Percentiles rank a stretch among this genome's conserved stretches.
These are phyloP conservation scores for Peromyscus leucopus DNA, from an alignment of 2,113 vertebrate species.

Conservation along the genomic window DNA sequence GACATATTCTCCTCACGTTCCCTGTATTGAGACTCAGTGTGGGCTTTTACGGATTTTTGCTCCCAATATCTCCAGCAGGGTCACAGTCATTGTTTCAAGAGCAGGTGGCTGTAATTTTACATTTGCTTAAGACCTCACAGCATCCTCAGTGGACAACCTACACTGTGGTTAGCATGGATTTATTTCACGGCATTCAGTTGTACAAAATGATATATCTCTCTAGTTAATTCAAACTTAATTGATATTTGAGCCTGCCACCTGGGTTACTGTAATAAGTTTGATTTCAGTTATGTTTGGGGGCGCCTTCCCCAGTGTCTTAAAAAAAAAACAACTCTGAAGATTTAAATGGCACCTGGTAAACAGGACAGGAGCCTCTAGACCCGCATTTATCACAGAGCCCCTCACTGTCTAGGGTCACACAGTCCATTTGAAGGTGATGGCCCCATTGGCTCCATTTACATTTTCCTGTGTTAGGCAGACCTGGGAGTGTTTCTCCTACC, in stretches of 20 bases:
- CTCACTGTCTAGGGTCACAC: not conserved
- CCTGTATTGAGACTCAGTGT: not conserved
- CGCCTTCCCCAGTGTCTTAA: not conserved
- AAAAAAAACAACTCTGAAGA: not conserved
- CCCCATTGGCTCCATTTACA: not conserved
- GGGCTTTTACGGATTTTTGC: not conserved
- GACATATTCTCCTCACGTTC: not conserved
- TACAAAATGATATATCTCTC: not conserved
- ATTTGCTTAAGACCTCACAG: not conserved
- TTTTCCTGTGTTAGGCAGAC: not conserved
- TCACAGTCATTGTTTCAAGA: slow-evolving; percentile 26
- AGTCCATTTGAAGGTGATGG: not conserved
- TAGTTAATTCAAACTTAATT: slow-evolving; percentile 57
- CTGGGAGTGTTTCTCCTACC: not conserved
- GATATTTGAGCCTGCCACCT: slow-evolving; percentile 13
- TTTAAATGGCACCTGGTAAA: not conserved
- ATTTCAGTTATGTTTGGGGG: slow-evolving; percentile 9
- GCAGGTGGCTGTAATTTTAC: slow-evolving; percentile 45
- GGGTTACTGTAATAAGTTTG: slow-evolving; percentile 9
- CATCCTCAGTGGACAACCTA: not conserved
- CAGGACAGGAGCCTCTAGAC: not conserved
- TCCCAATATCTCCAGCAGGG: not conserved
- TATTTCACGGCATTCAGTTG: not conserved
- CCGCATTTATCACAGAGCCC: not conserved
- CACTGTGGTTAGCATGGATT: not conserved